phyloP scores from a whole-genome alignment of 2,797 vertebrate species.

The Microchirus variegatus region DNA sequence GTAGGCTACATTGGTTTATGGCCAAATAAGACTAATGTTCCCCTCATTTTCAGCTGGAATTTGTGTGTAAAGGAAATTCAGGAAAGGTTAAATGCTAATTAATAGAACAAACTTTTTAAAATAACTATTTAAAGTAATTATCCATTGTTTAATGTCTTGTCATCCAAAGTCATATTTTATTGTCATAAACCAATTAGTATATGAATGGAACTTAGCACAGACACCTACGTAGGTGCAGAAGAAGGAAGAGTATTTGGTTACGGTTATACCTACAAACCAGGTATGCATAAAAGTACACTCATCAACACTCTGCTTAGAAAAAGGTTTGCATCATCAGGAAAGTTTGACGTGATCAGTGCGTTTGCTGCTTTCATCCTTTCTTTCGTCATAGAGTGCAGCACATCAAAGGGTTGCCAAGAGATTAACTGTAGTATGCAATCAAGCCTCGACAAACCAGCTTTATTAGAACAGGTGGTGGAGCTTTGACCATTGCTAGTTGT shows the following conservation, averaged over 20 bases:
- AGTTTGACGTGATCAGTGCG: constrained; percentile 30
- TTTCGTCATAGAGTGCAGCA: constrained; percentile 5
- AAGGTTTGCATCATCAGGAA: constrained; percentile 49
- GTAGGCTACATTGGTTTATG: background rate
- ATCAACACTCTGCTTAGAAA: constrained; percentile 8
- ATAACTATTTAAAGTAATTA: too few species aligned
- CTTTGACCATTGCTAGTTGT: constrained; percentile 27
- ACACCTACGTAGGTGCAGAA: background rate
- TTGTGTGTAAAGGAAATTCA: background rate
- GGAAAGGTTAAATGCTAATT: background rate
- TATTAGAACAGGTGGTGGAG: constrained; percentile 3
- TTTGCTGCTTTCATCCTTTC: constrained; percentile 12
- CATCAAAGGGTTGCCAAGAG: constrained; percentile 13
- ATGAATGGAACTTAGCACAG: too few species aligned
- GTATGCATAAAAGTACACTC: background rate
- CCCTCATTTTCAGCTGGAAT: too few species aligned
- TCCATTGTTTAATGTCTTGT: too few species aligned
- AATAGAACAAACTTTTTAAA: too few species aligned
- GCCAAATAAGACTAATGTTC: background rate
- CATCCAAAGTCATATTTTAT: too few species aligned
- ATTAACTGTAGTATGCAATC: constrained; percentile 12
- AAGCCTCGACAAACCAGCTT: constrained; percentile 5
- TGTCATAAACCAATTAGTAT: too few species aligned
- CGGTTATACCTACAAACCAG: constrained; percentile 22
- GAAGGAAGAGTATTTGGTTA: constrained; percentile 27